Evolutionary conservation across 1,140 invertebrate species (phyloP).

Genomic region (Acromyrmex echinatior): DNA sequence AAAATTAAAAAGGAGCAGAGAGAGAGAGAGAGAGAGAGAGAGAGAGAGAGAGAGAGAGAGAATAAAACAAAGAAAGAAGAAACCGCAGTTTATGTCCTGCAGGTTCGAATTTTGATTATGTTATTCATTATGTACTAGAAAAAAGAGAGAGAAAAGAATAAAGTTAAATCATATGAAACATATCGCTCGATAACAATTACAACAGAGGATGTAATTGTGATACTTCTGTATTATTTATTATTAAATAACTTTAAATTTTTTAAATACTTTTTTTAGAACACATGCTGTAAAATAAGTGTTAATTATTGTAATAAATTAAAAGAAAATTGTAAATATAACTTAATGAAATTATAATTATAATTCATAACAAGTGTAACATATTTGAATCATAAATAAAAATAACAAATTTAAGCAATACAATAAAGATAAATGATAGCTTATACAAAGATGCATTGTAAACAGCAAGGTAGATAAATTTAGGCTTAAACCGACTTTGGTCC

Average conservation of each 20-base stretch:
- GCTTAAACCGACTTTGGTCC: background rate
- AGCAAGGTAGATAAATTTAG: background rate
- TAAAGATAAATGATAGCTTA: background rate
- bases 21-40: background rate
- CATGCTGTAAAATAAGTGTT: background rate
- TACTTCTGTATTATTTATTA: background rate
- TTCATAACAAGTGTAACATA: background rate
- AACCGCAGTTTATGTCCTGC: background rate
- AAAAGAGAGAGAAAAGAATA: background rate
- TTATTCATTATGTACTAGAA: background rate
- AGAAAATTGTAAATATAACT: background rate
- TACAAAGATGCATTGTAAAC: background rate
- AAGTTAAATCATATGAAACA: background rate
- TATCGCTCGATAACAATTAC: background rate
- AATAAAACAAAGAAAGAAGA: conserved; percentile 28
- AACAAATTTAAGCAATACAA: conserved; percentile 3
- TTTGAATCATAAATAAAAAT: background rate
- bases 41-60: conserved; percentile 31
- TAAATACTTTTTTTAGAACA: background rate
- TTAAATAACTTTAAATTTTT: background rate
- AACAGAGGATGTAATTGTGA: background rate
- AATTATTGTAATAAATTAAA: conserved; percentile 16
- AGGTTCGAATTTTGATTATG: background rate
- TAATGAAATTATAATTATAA: background rate
- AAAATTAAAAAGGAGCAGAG: background rate